Base-by-base conservation (phyloP, 2,113 vertebrate species). In the Psittacara wagleri region DNA sequence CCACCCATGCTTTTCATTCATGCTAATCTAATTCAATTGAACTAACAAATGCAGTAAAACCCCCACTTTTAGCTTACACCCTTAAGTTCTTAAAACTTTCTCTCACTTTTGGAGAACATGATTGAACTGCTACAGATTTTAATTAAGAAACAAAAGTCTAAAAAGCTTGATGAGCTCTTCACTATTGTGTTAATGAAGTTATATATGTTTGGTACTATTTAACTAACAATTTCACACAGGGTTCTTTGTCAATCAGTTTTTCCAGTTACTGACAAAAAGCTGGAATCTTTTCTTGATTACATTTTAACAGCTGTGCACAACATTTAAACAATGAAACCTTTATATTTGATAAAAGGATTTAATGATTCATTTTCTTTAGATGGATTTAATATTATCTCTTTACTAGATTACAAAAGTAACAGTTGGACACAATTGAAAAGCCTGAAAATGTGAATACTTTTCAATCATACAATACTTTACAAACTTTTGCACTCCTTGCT, bases 241-340 rank as follows among this genome's bases (percentile, higher is more conserved):
- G 7, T 76, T 82, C 59, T 67, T 6, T 68, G 57, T 88, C 57
- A 92, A 43, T 73, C 55, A 63, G 9, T 75, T 86, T 88, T 25
- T 69, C 48, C 29, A 72, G 31, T 89, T 41, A 64, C 33, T 68
- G 25, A 84, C 29, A 55, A 68, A 91, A 91, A 79, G 11, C 8
- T 69, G 43, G 37, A 55, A 61, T 11, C 13, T 94, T 87, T 85
- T 73, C n/a, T 43, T 90, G 51, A 68, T 68, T 74, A 31, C 55
- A 6, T 94, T 95, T 92, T 87, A 66, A 92, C 54, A 91, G 43
- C 41, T 88, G 57, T 79, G 35, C 51, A 81, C 72, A 76, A 62
- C 74, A 69, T 94, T 92, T 96, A 90, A 94, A 88, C 59, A 90
- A 95, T 46, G 9, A 81, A 92, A 77, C 69, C 35, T 91, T 67